Evolutionary conservation across 2,888 invertebrate species (phyloP), one percentile per base, ranked within the genome.

Genomic region (Tetranychus piercei): DNA sequence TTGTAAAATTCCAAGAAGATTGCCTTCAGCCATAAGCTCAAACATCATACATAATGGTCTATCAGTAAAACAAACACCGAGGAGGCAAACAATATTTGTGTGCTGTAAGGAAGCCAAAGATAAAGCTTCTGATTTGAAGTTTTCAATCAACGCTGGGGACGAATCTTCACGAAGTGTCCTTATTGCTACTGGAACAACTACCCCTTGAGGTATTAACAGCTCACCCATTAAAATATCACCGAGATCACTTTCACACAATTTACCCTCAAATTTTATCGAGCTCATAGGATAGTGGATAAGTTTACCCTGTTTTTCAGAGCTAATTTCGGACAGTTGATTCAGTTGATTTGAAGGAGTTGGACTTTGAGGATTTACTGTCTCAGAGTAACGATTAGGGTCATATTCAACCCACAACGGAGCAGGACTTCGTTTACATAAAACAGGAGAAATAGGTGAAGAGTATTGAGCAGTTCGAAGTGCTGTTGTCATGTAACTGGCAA

Each of bases 1-100:
- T 9, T 71, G 44, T 44, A 71, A 20, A n/a, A 71, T 23, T 8
- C n/a, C 20, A 44, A 44, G 44, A 11, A 71, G 43, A 71, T 71
- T 44, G 15, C 71, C 45, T 71, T 71, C 71, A 44, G 44, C 44
- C 44, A 71, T 43, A 3, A 44, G 43, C 44, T 71, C 71, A 34
- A 71, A 97, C 34, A 99, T 84, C 92, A 96, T 94, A 81, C 94
- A 94, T 75, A 78, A 76, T n/a, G 78, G 78, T 64, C 78, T 77
- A 70, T 79, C 78, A 73, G 76, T 71, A 74, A 77, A 75, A 70
- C 78, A 78, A 18, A 91, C 88, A 77, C 91, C 91, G 72, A 90
- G 84, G 44, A 91, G 85, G 0, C 88, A 87, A 20, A 91, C 85
- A 79, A 91, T 91, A 80, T 91, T 90, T 11, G 87, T 85, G 82